These are phyloP conservation scores for Catagonus wagneri DNA, from an alignment of 2,113 vertebrate species.

Conservation along the genomic window DNA sequence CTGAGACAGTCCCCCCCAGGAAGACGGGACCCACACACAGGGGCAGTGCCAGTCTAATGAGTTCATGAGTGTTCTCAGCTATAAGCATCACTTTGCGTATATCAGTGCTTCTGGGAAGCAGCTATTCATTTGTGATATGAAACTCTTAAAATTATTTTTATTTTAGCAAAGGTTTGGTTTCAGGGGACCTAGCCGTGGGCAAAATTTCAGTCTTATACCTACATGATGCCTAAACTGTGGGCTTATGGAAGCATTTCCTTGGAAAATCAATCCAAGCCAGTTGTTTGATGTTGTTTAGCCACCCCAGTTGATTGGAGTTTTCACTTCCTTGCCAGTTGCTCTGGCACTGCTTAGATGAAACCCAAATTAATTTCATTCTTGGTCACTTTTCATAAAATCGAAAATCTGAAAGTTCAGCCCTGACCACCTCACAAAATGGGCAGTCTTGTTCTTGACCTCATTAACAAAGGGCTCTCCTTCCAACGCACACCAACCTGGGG, in stretches of 20 bases:
- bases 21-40: rapidly evolving
- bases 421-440: slow-evolving; percentile 76
- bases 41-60: background rate
- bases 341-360: slow-evolving; percentile 27
- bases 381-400: slow-evolving; percentile 73
- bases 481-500: slow-evolving; percentile 73
- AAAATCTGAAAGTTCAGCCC: slow-evolving; percentile 78
- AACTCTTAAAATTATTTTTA: background rate
- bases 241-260: slow-evolving; percentile 12
- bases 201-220: slow-evolving; percentile 1
- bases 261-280: background rate
- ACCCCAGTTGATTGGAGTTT: background rate
- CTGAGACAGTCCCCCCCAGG: background rate
- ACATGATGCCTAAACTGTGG: background rate
- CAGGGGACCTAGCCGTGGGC: background rate
- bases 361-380: slow-evolving; percentile 57
- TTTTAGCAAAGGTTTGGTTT: background rate
- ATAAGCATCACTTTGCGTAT: background rate
- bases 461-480: slow-evolving; percentile 79
- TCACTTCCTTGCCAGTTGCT: slow-evolving; percentile 35
- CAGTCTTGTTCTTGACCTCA: slow-evolving; percentile 76
- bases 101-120: background rate
- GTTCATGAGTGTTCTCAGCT: background rate
- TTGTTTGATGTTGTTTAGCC: background rate
- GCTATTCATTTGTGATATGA: background rate